Percentiles rank a stretch among this genome's conserved stretches.
phyloP scores from a whole-genome alignment of 1,140 invertebrate genomes.

The Pemphigus obesinymphae region DNA sequence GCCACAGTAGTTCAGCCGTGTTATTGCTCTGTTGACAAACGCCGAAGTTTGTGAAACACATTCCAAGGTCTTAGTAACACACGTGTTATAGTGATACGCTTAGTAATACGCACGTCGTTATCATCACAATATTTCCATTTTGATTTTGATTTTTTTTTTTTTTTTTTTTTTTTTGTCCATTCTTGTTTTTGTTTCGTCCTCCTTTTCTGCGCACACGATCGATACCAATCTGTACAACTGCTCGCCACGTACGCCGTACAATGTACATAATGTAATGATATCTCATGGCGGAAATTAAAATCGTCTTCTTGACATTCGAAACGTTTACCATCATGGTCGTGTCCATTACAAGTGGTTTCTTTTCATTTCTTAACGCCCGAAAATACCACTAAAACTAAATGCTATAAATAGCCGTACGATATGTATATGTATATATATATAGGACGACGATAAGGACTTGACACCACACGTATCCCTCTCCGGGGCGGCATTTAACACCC shows the following conservation, averaged over 20 bases:
- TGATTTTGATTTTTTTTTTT: too few species aligned
- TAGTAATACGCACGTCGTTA: not conserved
- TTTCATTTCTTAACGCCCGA: not conserved
- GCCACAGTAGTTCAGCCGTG: too few species aligned
- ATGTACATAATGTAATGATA: not conserved
- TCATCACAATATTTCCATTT: not conserved
- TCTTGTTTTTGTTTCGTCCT: not conserved
- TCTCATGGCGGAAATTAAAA: not conserved
- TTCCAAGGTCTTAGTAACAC: not conserved
- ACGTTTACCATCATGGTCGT: not conserved
- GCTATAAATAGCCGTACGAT: too few species aligned
- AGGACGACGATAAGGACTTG: too few species aligned
- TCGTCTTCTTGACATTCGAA: not conserved
- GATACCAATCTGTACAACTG: not conserved
- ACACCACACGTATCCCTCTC: too few species aligned
- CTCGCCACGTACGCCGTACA: not conserved
- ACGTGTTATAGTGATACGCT: too few species aligned
- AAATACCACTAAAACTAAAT: too few species aligned
- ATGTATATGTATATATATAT: too few species aligned
- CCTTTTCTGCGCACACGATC: too few species aligned
- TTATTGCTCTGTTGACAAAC: not conserved
- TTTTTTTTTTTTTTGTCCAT: too few species aligned
- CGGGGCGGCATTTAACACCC: too few species aligned
- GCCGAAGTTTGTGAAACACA: not conserved
- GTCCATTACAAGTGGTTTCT: not conserved